These are phyloP conservation scores for Morpho deidamia DNA, from an alignment of 2,888 invertebrate species.

Conservation along the genomic window DNA sequence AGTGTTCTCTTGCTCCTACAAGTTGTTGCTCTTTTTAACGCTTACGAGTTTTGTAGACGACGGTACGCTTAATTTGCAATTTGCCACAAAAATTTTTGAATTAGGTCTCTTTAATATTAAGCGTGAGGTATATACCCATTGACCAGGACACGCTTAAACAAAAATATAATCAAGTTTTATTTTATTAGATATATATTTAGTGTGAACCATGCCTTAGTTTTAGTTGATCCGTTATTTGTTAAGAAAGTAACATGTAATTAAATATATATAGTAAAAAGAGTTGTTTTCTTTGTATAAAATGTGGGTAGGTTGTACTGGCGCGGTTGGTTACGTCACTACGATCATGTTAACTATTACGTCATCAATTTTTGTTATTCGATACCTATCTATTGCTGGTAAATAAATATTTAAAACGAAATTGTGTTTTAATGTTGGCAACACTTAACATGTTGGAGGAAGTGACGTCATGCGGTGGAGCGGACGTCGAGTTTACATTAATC, in stretches of 20 bases:
- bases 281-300: slow-evolving; percentile 2
- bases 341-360: background rate
- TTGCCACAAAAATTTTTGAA: no score
- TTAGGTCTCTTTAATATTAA: background rate
- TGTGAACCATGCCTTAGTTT: slow-evolving; percentile 17
- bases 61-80: no score
- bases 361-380: slow-evolving; percentile 14
- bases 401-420: slow-evolving; percentile 15
- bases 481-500: no score
- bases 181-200: slow-evolving; percentile 10
- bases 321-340: background rate
- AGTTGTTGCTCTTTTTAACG: no score
- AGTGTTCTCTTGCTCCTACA: no score
- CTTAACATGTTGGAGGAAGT: no score
- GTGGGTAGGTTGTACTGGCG: slow-evolving; percentile 3
- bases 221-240: slow-evolving; percentile 1
- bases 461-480: no score
- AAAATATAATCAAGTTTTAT: slow-evolving; percentile 6
- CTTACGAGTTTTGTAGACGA: background rate
- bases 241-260: background rate
- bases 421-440: slow-evolving; percentile 7
- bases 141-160: background rate
- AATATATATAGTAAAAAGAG: slow-evolving; percentile 2
- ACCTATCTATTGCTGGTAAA: slow-evolving; percentile 15
- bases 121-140: background rate